A percentile compares a stretch with the other conserved stretches of the same genome.
Evolutionary conservation across 2,888 invertebrate genomes (phyloP).

Genomic region (Thalpophila matura): DNA sequence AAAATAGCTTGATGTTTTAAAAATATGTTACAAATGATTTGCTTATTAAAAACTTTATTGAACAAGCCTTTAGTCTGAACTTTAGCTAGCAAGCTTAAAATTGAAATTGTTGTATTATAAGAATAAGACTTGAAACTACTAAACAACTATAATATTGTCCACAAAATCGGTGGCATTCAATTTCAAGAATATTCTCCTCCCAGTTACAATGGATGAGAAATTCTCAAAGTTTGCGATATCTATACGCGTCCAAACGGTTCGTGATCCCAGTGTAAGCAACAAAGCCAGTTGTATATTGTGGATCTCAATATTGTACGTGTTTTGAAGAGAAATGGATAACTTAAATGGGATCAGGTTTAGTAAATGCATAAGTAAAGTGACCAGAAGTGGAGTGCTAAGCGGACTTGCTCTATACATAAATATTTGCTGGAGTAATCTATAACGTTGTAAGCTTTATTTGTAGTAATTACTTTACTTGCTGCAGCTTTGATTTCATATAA

Average conservation of each 20-base stretch:
- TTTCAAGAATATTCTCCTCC: constrained; percentile 28
- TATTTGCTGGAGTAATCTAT: not conserved
- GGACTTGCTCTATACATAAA: not conserved
- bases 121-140: too few relatives aligned
- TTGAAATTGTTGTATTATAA: too few relatives aligned
- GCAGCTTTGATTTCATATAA: not conserved
- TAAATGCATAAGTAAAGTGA: constrained; percentile 48
- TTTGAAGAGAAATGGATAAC: constrained; percentile 51
- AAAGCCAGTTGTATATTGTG: constrained; percentile 55
- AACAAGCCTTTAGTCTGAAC: too few relatives aligned
- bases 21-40: too few relatives aligned
- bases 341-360: constrained; percentile 43
- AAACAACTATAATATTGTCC: not conserved
- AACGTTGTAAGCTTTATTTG: not conserved
- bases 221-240: constrained; percentile 41
- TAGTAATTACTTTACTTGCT: not conserved
- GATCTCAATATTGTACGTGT: constrained; percentile 62
- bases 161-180: constrained; percentile 2
- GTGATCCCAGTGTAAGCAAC: constrained; percentile 50
- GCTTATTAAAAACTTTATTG: too few relatives aligned
- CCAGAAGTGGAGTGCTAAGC: constrained; percentile 4
- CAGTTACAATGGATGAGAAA: constrained; percentile 17
- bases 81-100: too few relatives aligned
- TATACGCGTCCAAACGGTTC: constrained; percentile 30
- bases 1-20: too few relatives aligned